Base-by-base conservation (phyloP, 2,113 vertebrate species). In the Acrocephalus arundinaceus region DNA sequence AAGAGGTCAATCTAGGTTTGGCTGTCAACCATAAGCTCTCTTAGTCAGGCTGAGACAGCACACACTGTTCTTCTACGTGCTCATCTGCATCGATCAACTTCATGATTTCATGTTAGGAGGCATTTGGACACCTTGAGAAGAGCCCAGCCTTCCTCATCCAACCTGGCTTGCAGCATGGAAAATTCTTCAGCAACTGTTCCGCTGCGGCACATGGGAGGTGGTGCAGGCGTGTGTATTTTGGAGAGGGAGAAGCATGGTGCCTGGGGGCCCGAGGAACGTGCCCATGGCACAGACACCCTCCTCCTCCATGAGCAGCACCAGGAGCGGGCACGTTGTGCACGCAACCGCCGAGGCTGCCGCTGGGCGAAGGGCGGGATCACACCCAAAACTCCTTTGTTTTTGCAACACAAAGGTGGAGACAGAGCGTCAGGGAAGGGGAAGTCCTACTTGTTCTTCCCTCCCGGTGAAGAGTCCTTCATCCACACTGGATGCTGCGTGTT, bases 361-460 rank as follows among this genome's bases (percentile, higher is more conserved):
- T 74, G 85, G 94, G 91, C 8, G 2, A 71, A 66, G 85, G 68
- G 85, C 55, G 24, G 90, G 87, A 91, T 95, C 94, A 93, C 92
- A 52, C 85, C 92, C 94, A 94, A 86, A 91, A 88, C 65, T 70
- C 74, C 79, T 88, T 91, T 94, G 92, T 86, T 91, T 96, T 94
- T 93, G 92, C 94, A 96, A 94, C 68, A 57, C 71, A 91, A 89
- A 96, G 94, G 96, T 94, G 95, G 94, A 96, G 96, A 85, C 58
- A 0, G 54, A 82, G 55, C 1, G 5, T 45, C 79, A 72, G 87
- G 68, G 48, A 87, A 88, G 67, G 93, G 81, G 85, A 96, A 95
- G 92, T 71, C 85, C 87, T 95, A 31, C 75, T 82, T 9, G 21
- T 93, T 93, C 79, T 90, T 90, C 49, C 24, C 79, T 93, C 35